phyloP scores from a whole-genome alignment of 2,888 invertebrate species.

The Callosobruchus maculatus region DNA sequence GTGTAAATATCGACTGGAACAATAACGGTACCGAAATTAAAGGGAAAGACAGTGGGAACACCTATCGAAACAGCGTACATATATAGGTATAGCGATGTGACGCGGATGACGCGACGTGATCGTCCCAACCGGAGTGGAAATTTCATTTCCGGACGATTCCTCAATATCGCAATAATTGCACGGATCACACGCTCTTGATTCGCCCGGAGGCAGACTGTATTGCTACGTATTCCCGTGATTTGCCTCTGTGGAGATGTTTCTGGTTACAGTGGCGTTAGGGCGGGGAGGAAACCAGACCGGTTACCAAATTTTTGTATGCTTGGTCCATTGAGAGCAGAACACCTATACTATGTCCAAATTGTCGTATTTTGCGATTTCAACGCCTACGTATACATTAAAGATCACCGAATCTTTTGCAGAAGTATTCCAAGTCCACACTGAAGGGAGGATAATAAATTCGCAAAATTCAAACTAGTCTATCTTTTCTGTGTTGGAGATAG shows the following conservation, averaged over 20 bases:
- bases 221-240: not conserved
- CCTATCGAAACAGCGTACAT: not conserved
- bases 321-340: too few species aligned
- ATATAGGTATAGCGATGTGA: not conserved
- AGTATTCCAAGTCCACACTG: too few species aligned
- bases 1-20: not conserved
- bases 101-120: not conserved
- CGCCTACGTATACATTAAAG: too few species aligned
- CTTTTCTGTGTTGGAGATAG: too few species aligned
- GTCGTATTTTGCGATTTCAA: too few species aligned
- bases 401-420: too few species aligned
- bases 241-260: not conserved
- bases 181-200: not conserved
- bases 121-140: not conserved
- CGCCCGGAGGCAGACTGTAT: not conserved
- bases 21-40: not conserved
- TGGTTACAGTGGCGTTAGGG: not conserved
- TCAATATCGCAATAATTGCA: not conserved
- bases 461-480: too few species aligned
- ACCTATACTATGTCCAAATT: too few species aligned
- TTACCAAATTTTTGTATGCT: too few species aligned
- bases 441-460: too few species aligned
- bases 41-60: not conserved
- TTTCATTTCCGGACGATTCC: not conserved
- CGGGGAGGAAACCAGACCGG: too few species aligned